phyloP scores from a whole-genome alignment of 2,888 invertebrate species.

The Eupeodes latifasciatus region DNA sequence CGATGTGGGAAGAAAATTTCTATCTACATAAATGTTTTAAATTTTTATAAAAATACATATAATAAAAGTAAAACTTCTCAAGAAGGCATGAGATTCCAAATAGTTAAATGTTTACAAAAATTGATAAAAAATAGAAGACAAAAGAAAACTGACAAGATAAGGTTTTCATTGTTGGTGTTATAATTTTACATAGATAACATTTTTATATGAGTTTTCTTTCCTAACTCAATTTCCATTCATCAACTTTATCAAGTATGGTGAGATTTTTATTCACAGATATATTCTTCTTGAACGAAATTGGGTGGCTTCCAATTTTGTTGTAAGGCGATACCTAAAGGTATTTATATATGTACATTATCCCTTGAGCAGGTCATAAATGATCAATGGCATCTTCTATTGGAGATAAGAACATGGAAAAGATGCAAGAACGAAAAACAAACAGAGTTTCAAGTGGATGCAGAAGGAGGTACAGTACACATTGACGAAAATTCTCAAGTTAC shows the following conservation, averaged over 20 bases:
- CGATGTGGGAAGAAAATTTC: neutral
- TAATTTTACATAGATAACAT: neutral
- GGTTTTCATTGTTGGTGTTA: neutral
- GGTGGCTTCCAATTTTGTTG: neutral
- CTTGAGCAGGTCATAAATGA: slow-evolving; percentile 2
- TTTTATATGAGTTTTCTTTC: neutral
- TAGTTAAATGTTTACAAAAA: neutral
- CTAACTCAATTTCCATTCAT: neutral
- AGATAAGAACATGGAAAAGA: neutral
- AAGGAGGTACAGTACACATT: neutral
- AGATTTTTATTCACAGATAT: neutral
- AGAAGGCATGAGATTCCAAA: neutral
- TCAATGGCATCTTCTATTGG: neutral
- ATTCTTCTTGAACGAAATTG: neutral
- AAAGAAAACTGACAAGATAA: neutral
- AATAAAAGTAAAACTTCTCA: neutral
- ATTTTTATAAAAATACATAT: too few species aligned
- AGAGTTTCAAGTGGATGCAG: neutral
- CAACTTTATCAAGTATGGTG: neutral
- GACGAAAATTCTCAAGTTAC: neutral
- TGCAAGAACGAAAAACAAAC: neutral
- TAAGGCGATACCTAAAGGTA: neutral
- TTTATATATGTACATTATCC: neutral
- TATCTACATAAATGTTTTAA: neutral
- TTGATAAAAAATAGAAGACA: neutral